Percentiles rank a stretch among this genome's conserved stretches.
These are phyloP conservation scores for Anolis apletophallus DNA, from an alignment of 2,797 vertebrate species.

Conservation along the genomic window DNA sequence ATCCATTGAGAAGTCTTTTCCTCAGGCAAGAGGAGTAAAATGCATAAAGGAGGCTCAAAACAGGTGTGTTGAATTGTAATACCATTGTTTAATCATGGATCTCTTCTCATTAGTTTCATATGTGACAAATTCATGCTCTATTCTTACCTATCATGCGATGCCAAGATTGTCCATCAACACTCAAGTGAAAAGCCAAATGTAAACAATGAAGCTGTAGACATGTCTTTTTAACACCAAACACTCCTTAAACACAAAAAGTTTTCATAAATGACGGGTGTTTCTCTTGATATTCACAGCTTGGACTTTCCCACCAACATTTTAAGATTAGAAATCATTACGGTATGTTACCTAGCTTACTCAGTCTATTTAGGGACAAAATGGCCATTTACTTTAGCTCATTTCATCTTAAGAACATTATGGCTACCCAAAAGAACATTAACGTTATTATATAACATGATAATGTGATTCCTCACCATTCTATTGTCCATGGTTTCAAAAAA, in stretches of 20 bases:
- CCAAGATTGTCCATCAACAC: slow-evolving; percentile 72
- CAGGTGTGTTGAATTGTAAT: slow-evolving; percentile 78
- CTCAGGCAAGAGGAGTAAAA: slow-evolving; percentile 76
- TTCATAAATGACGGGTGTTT: slow-evolving; percentile 63
- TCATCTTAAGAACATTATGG: not conserved
- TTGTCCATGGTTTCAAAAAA: not conserved
- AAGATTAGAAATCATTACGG: slow-evolving; percentile 50
- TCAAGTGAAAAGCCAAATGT: slow-evolving; percentile 66
- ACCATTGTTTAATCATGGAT: slow-evolving; percentile 74
- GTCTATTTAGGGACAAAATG: not conserved
- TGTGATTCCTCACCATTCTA: slow-evolving; percentile 13
- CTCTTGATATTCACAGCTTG: slow-evolving; percentile 47
- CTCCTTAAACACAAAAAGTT: slow-evolving; percentile 54
- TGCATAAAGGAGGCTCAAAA: slow-evolving; percentile 66
- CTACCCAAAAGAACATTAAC: not conserved
- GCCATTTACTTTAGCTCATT: not conserved
- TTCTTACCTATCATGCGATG: slow-evolving; percentile 66
- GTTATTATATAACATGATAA: not conserved
- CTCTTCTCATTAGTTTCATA: slow-evolving; percentile 78
- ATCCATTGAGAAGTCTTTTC: slow-evolving; percentile 82
- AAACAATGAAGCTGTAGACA: slow-evolving; percentile 52
- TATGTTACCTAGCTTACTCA: not conserved
- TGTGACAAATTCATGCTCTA: slow-evolving; percentile 71
- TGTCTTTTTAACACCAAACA: slow-evolving; percentile 62
- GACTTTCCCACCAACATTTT: slow-evolving; percentile 32